Conservation (phyloP, 2,113 vertebrate species). For the Syrmaticus mikado region DNA sequence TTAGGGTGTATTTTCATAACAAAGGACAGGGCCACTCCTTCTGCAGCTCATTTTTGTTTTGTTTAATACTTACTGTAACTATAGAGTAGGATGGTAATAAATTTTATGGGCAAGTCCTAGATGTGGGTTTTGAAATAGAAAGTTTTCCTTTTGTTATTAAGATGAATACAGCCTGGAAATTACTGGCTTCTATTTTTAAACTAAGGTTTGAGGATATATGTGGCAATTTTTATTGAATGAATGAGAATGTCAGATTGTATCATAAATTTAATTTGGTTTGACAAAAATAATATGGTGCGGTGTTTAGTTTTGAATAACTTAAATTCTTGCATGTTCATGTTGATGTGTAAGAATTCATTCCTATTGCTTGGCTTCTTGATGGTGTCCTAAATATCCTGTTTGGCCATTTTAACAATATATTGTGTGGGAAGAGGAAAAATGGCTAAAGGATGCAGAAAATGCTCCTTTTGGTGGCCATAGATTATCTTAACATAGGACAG, state of each 20-base stretch:
- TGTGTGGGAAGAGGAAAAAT: neutral
- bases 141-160: neutral
- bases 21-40: neutral
- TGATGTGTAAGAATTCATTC: neutral
- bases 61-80: neutral
- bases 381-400: neutral
- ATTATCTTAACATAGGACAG: neutral
- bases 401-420: neutral
- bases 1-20: neutral
- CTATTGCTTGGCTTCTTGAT: neutral
- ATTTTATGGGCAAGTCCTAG: neutral
- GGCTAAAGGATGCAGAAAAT: neutral
- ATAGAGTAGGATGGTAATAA: neutral
- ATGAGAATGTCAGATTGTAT: neutral
- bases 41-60: neutral
- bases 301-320: neutral
- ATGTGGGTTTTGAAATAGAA: neutral
- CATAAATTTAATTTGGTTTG: neutral
- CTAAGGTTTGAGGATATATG: neutral
- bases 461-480: neutral
- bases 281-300: neutral
- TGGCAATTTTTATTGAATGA: neutral
- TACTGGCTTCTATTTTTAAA: neutral
- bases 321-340: neutral
- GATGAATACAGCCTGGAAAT: neutral